These are phyloP conservation scores for Drosophila pachea DNA, from an alignment of 1,140 invertebrate species.

Conservation along the genomic window DNA sequence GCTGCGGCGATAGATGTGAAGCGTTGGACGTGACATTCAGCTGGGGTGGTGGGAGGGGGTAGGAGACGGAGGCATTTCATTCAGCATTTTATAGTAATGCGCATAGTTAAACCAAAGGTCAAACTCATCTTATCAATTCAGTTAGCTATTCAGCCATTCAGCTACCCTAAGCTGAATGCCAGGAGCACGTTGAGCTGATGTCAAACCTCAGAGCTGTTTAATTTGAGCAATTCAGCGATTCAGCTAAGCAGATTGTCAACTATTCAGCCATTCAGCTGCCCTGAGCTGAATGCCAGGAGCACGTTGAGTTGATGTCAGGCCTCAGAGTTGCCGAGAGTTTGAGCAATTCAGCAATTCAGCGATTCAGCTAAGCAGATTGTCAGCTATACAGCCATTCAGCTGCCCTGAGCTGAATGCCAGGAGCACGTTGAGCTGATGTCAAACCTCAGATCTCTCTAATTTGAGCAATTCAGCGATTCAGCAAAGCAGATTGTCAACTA, in stretches of 20 bases:
- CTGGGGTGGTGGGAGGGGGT: not conserved
- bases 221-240: not conserved
- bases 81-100: not conserved
- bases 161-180: not conserved
- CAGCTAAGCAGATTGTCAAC: not conserved
- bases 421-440: too few relatives aligned
- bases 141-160: not conserved
- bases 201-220: too few relatives aligned
- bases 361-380: not conserved
- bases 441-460: too few relatives aligned
- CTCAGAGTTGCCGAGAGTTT: too few relatives aligned
- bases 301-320: too few relatives aligned
- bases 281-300: too few relatives aligned
- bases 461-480: too few relatives aligned
- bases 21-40: conserved; percentile 3
- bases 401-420: too few relatives aligned
- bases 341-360: not conserved
- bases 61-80: not conserved
- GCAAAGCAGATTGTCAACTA: too few relatives aligned
- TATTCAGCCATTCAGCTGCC: not conserved
- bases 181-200: too few relatives aligned
- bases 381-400: too few relatives aligned
- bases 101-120: not conserved
- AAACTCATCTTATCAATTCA: not conserved
- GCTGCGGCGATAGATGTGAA: not conserved